Conservation (phyloP, 2,797 vertebrate genomes). For the Mormyrops boulengeri region DNA sequence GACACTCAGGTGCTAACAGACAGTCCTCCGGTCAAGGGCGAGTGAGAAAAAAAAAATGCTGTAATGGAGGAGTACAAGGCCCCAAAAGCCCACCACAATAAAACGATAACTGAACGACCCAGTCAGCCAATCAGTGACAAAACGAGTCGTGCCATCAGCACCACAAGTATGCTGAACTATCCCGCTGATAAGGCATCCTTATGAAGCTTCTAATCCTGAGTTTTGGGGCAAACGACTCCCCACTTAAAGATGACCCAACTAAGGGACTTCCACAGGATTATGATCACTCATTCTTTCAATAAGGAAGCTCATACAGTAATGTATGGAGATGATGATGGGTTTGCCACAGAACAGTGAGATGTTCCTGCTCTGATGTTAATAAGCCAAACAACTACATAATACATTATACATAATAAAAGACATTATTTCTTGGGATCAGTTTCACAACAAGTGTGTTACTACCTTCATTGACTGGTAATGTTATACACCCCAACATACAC, state of each 20-base stretch:
- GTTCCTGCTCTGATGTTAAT: background rate
- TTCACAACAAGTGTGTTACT: background rate
- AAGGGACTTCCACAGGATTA: background rate
- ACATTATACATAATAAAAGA: background rate
- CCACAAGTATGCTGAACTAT: background rate
- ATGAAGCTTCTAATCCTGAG: background rate
- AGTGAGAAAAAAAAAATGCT: background rate
- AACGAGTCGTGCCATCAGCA: background rate
- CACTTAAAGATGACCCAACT: background rate
- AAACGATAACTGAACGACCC: background rate
- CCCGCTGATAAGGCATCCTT: background rate
- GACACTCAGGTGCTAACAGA: background rate
- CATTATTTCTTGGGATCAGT: background rate
- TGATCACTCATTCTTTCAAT: background rate
- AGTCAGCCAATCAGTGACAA: background rate
- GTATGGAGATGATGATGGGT: background rate
- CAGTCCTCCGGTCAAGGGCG: background rate
- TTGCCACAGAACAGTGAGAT: background rate
- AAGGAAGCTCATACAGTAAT: background rate
- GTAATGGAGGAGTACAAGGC: background rate
- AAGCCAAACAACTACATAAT: background rate
- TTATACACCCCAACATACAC: background rate
- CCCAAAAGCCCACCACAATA: background rate
- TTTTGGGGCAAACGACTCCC: background rate
- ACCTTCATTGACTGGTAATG: background rate